Evolutionary conservation across 2,113 vertebrate genomes (phyloP).

Genomic region (Dascyllus trimaculatus): DNA sequence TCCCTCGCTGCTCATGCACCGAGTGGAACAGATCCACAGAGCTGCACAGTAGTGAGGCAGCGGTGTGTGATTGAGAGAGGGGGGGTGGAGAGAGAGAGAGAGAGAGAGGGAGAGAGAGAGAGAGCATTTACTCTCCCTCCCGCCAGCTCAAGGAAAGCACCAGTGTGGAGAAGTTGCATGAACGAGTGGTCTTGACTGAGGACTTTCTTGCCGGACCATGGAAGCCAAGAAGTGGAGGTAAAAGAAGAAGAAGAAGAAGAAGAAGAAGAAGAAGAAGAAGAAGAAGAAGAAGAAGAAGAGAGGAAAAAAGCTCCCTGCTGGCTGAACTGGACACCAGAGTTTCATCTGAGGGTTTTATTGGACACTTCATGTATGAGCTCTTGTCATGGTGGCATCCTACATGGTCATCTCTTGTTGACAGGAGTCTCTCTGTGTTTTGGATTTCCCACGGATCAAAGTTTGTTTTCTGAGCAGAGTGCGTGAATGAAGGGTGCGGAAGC

Average conservation of each 20-base stretch:
- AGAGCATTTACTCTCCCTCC: constrained; percentile 38
- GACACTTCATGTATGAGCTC: constrained; percentile 42
- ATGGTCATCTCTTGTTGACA: constrained; percentile 62
- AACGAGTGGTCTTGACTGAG: constrained; percentile 47
- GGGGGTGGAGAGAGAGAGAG: constrained; percentile 10
- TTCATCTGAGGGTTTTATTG: constrained; percentile 61
- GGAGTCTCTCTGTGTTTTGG: constrained; percentile 53
- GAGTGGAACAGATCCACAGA: constrained; percentile 65
- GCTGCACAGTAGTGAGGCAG: constrained; percentile 62
- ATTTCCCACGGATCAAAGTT: constrained; percentile 62
- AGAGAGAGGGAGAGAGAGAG: constrained; percentile 29
- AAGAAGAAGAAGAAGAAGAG: neutral
- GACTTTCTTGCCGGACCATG: constrained; percentile 66
- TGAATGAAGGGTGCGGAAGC: constrained; percentile 57
- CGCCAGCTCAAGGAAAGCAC: constrained; percentile 50
- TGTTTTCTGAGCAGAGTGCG: constrained; percentile 41
- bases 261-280: constrained; percentile 15
- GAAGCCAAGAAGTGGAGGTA: constrained; percentile 59
- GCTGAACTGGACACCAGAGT: constrained; percentile 30
- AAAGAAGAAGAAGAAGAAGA: constrained; percentile 22
- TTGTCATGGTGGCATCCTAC: constrained; percentile 68
- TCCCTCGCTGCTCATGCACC: constrained; percentile 57
- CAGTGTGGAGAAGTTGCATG: constrained; percentile 64
- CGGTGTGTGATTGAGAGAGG: constrained; percentile 47
- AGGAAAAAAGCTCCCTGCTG: constrained; percentile 8